phyloP scores from a whole-genome alignment of 2,888 invertebrate genomes.

The Aleiodes leptofemur region DNA sequence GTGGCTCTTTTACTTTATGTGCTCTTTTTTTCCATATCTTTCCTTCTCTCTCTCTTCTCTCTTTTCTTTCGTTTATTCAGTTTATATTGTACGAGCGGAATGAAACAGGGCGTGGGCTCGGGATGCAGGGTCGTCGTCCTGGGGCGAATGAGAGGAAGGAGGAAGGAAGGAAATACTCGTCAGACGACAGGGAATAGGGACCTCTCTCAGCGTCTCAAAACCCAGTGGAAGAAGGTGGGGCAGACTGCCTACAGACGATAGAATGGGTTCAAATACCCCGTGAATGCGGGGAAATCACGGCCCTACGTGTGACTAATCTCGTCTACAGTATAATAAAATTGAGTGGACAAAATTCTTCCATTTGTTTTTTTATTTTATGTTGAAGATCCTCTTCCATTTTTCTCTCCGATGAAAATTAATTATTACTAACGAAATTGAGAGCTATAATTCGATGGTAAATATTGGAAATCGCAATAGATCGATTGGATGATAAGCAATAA shows the following conservation, averaged over 20 bases:
- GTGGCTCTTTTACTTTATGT: not conserved
- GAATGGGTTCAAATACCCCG: constrained; percentile 67
- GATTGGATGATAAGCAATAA: too few species aligned
- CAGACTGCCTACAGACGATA: constrained; percentile 53
- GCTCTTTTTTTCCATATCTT: too few species aligned
- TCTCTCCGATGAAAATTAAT: too few species aligned
- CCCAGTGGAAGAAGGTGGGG: constrained; percentile 48
- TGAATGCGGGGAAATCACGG: constrained; percentile 47
- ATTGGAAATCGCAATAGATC: too few species aligned
- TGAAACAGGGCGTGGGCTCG: constrained; percentile 32
- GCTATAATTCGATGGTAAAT: too few species aligned
- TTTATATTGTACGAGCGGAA: constrained; percentile 7
- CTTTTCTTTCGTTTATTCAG: not conserved
- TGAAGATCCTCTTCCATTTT: too few species aligned
- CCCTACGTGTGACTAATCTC: constrained; percentile 32
- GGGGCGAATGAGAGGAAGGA: constrained; percentile 45
- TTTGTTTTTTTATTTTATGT: too few species aligned
- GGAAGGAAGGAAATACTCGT: constrained; percentile 45
- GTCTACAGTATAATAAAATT: too few species aligned
- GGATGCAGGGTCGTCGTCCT: constrained; percentile 54
- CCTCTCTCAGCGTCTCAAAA: constrained; percentile 45
- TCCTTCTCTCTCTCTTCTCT: not conserved
- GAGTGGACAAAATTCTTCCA: too few species aligned
- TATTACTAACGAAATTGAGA: too few species aligned
- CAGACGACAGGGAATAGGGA: constrained; percentile 49